Evolutionary conservation across 2,888 invertebrate genomes (phyloP).

Genomic region (Alloscopus bannaensis): DNA sequence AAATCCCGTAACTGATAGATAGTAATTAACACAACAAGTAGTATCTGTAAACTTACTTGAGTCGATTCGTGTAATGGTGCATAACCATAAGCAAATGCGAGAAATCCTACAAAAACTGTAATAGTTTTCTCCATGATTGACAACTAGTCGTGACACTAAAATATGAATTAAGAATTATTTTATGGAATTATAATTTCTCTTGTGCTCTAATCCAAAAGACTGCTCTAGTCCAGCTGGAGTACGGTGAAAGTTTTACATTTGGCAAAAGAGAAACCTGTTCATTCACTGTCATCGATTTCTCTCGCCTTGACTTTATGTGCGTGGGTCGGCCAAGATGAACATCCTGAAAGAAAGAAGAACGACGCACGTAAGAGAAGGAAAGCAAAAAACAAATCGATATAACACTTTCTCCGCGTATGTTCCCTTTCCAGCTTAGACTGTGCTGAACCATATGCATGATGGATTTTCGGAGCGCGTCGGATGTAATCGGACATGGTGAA

Average conservation of each 20-base stretch:
- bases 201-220: neutral
- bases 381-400: neutral
- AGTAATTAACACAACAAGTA: neutral
- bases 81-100: conserved; percentile 61
- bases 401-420: conserved; percentile 5
- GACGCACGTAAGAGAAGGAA: conserved; percentile 1
- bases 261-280: conserved; percentile 35
- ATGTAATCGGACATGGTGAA: too few relatives aligned
- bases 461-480: too few relatives aligned
- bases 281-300: conserved; percentile 32
- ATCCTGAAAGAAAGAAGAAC: neutral
- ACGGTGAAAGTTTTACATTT: neutral
- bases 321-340: conserved; percentile 5
- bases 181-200: neutral
- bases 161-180: neutral
- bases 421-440: too few relatives aligned
- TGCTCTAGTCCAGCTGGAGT: neutral
- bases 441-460: too few relatives aligned
- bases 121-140: conserved; percentile 42
- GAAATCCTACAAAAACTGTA: conserved; percentile 31
- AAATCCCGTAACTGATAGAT: too few relatives aligned
- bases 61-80: conserved; percentile 69
- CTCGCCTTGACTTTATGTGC: conserved; percentile 4
- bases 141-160: neutral
- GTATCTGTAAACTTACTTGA: neutral